These are phyloP conservation scores for Amphiprion clarkii DNA, from an alignment of 2,797 vertebrate species.

Conservation along the genomic window DNA sequence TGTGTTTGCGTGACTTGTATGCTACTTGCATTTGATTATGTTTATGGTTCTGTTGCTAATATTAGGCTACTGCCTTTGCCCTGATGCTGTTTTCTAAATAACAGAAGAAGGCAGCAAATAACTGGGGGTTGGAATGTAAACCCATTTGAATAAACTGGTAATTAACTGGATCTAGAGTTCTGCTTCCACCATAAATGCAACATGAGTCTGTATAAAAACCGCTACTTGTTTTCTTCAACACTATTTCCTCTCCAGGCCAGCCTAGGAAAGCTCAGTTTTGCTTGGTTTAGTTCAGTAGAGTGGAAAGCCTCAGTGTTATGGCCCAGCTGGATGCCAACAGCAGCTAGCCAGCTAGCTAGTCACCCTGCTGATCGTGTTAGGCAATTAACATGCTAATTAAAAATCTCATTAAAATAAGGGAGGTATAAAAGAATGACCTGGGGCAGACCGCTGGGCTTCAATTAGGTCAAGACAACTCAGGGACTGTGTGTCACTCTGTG, in stretches of 20 bases:
- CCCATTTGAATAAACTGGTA: conserved; percentile 47
- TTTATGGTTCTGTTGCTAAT: too few species aligned
- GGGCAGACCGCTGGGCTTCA: conserved; percentile 82
- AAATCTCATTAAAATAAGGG: conserved; percentile 88
- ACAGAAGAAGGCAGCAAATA: conserved; percentile 41
- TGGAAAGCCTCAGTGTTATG: conserved; percentile 67
- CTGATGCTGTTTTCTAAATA: conserved; percentile 11
- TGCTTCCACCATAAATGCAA: conserved; percentile 41
- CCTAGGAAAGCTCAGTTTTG: conserved; percentile 47
- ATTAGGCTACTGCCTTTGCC: too few species aligned
- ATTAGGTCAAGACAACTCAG: conserved; percentile 83
- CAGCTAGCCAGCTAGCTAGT: conserved; percentile 77
- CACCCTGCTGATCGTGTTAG: conserved; percentile 83
- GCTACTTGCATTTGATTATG: too few species aligned
- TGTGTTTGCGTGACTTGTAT: too few species aligned
- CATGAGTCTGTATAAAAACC: conserved; percentile 38
- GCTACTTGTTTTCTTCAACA: conserved; percentile 29
- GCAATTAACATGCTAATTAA: conserved; percentile 90
- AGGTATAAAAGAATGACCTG: conserved; percentile 81
- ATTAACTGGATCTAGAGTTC: conserved; percentile 49
- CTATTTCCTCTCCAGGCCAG: conserved; percentile 67
- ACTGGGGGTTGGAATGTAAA: conserved; percentile 37
- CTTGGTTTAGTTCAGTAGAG: conserved; percentile 60
- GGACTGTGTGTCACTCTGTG: conserved; percentile 36
- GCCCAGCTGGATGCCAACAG: conserved; percentile 75